Evolutionary conservation across 2,888 invertebrate genomes (phyloP), one percentile per base, ranked within the genome.

Genomic region (Diarsia mendica): DNA sequence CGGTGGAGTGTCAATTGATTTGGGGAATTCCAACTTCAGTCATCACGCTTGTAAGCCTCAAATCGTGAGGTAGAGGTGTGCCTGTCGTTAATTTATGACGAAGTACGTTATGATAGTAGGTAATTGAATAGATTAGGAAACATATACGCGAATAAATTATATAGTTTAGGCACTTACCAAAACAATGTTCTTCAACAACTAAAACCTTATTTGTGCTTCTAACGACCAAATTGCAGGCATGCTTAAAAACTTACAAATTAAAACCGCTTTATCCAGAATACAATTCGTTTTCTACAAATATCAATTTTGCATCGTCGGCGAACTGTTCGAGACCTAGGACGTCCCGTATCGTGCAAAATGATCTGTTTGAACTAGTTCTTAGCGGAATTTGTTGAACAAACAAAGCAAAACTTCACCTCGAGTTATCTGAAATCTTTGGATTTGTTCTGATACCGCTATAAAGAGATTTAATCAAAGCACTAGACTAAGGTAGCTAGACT

Each of bases 341-440:
- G 44, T 33, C 44, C 67, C 18, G 9, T 23, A 15, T 49, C 23
- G 48, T 60, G 67, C 15, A 49, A 67, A 60, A 67, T 67, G 63
- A 79, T 83, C 44, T 60, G 15, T 66, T 28, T 63, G 20, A 28
- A 61, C 53, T 58, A 49, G 23, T 61, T 51, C 48, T 66, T 63
- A 69, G 33, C 6, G 9, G n/a, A 68, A 33, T 82, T 68, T 69
- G 61, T n/a, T 67, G n/a, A 69, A 33, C 33, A 71, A 84, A 79
- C 61, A 71, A 53, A 75, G 58, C 15, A 69, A 80, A 80, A 51
- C 18, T 66, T 49, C 20, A 28, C 13, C 8, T 48, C 5, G 15
- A 70, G 46, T 53, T 72, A 75, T 75, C 67, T 72, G 20, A 70
- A 48, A 68, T 71, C 70, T 33, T 8, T 39, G 11, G 11, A 67